Evolutionary conservation across 2,888 invertebrate species (phyloP), one percentile per base, ranked within the genome.

Genomic region (Acanthopleura granulata): DNA sequence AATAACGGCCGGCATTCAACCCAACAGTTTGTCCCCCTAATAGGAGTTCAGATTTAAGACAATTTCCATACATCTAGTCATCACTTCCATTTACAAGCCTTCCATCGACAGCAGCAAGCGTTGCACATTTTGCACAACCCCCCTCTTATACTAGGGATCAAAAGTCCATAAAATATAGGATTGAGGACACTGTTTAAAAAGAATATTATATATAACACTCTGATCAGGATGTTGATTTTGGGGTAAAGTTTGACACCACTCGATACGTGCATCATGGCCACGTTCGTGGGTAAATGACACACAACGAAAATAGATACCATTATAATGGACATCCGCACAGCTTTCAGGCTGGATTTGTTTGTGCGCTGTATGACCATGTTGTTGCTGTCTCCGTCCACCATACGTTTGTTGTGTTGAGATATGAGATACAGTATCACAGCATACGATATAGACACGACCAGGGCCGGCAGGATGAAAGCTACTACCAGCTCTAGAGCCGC

Each of bases 181-280:
- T 71, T 71, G 15, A 71, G 49, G 16, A 71, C 49, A 49, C 71
- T 71, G 25, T 71, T 71, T n/a, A 71, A 4, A 49, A 71, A 71
- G 40, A 49, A 1, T 25, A 71, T 18, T 18, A 71, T 14, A n/a
- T 49, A 15, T 6, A 71, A 49, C 29, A 14, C 40, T 18, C 18
- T 16, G 49, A 71, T 4, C 3, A 71, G 18, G 22, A 40, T 49
- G 22, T 1, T 4, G 18, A 27, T 22, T 12, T 16, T 1, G 1
- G 40, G 18, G 22, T 4, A 16, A 49, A 49, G 14, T 71, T 18
- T 9, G 49, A 16, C 50, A 4, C 14, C 71, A n/a, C 71, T 18
- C 15, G 50, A 40, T 16, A 49, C 18, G 49, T 71, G 49, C 49
- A 71, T 18, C 25, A 18, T 30, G 3, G 49, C 14, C 1, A 49